phyloP scores from a whole-genome alignment of 2,888 invertebrate genomes.

The Flabesymbios commensalis region DNA sequence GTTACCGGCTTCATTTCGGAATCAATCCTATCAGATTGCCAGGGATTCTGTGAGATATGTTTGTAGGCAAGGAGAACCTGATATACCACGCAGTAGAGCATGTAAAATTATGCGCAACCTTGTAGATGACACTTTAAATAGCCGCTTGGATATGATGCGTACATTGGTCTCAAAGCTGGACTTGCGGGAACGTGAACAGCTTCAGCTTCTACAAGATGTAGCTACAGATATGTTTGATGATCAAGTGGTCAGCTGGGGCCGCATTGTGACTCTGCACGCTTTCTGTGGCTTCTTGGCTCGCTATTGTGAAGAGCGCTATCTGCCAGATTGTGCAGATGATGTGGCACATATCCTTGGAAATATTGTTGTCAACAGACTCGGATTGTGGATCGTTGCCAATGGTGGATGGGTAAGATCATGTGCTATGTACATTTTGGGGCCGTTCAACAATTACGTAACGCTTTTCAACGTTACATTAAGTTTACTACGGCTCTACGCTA shows the following conservation, averaged over 20 bases:
- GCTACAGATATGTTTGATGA: constrained; percentile 34
- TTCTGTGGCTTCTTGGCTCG: constrained; percentile 36
- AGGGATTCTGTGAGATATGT: constrained; percentile 30
- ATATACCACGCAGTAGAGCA: constrained; percentile 25
- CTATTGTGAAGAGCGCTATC: constrained; percentile 26
- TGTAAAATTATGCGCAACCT: constrained; percentile 29
- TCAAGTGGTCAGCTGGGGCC: constrained; percentile 35
- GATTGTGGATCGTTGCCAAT: constrained; percentile 37
- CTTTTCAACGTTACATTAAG: background rate
- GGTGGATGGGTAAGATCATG: constrained; percentile 39
- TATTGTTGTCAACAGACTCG: constrained; percentile 35
- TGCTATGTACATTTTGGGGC: background rate
- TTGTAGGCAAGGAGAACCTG: constrained; percentile 16
- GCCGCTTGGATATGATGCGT: constrained; percentile 29
- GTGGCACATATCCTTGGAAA: constrained; percentile 27
- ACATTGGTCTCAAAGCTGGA: constrained; percentile 22
- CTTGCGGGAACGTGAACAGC: constrained; percentile 20
- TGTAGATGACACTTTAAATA: constrained; percentile 32
- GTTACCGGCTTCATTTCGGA: constrained; percentile 29
- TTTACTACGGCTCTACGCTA: background rate
- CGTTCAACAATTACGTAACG: no score
- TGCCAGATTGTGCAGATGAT: constrained; percentile 29
- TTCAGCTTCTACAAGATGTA: constrained; percentile 28
- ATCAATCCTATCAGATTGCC: constrained; percentile 27
- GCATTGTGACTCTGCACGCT: constrained; percentile 37